Percentiles rank a stretch among this genome's conserved stretches.
Evolutionary conservation across 2,888 invertebrate species (phyloP).

Genomic region (Meghimatium bilineatum): DNA sequence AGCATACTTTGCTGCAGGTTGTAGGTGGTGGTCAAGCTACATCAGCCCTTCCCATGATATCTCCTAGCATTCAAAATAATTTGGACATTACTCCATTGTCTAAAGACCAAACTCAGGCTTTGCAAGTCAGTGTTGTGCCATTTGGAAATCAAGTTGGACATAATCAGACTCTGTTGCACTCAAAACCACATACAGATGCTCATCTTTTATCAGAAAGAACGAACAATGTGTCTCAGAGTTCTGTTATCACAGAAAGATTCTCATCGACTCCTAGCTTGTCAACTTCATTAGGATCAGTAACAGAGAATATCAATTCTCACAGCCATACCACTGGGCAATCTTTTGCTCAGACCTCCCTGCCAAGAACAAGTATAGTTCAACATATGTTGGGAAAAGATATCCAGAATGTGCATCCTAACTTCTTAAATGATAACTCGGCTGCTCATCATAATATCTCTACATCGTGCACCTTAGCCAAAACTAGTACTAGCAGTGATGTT

Average conservation of each 20-base stretch:
- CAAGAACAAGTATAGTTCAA: neutral
- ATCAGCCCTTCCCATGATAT: neutral
- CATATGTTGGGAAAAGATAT: neutral
- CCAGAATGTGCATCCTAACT: neutral
- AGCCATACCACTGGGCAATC: neutral
- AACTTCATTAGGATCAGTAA: neutral
- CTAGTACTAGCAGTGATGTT: neutral
- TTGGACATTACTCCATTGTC: neutral
- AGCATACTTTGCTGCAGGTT: neutral
- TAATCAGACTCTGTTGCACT: neutral
- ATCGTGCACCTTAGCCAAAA: neutral
- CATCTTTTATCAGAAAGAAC: neutral
- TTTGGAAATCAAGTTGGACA: neutral
- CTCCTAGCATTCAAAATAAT: neutral
- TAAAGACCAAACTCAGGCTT: neutral
- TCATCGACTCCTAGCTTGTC: neutral
- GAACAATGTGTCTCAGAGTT: neutral
- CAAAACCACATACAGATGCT: neutral
- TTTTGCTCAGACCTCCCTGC: too few relatives aligned
- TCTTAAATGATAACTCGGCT: neutral
- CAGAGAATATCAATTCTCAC: neutral
- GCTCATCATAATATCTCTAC: neutral
- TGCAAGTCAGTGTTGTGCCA: neutral
- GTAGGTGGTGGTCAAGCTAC: neutral
- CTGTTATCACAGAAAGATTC: neutral